Evolutionary conservation across 1,140 invertebrate genomes (phyloP), one percentile per base, ranked within the genome.

Genomic region (Bicyclus anynana): DNA sequence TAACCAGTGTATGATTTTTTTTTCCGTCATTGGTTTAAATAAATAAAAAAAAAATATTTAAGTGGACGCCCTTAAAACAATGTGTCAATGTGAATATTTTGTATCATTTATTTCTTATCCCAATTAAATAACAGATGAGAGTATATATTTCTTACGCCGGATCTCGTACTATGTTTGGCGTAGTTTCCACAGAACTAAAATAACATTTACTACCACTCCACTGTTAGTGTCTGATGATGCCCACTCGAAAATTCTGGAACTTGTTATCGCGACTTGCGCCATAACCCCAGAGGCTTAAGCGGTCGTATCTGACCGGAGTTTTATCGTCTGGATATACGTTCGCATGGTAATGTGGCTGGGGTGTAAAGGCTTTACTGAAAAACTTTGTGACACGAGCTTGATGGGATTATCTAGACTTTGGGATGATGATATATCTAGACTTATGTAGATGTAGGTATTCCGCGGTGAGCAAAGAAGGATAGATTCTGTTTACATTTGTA

Each of bases 261-360:
- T 55, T 55, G 47, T 38, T 55, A 55, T 40, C 54, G 46, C 54
- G 53, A 33, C 44, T 56, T 42, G 27, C 26, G 23, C 35, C 12
- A 29, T 48, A 55, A 44, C 46, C 53, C 49, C 46, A 49, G 27
- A 42, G 33, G 54, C 29, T 33, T 33, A 33, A 33, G 29, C 29
- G 29, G 9, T 12, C 29, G 29, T 33, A 40, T 40, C 37, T 17
- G 37, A 40, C 37, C 37, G 14, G 21, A 52, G 49, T 52, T 52
- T 52, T 52, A 52, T 52, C 49, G 35, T 13, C 35, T 2, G 16
- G 40, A 52, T 38, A 38, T 17, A 52, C 49, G 49, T 21, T 52
- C 48, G 21, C 27, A 51, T 51, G 37, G 37, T 40, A 40, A 40
- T 40, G 17, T 16, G 37, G 17, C 17, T 18, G 37, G 29, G 29